Conservation (phyloP, 2,797 vertebrate species). For the Hippoglossus hippoglossus region DNA sequence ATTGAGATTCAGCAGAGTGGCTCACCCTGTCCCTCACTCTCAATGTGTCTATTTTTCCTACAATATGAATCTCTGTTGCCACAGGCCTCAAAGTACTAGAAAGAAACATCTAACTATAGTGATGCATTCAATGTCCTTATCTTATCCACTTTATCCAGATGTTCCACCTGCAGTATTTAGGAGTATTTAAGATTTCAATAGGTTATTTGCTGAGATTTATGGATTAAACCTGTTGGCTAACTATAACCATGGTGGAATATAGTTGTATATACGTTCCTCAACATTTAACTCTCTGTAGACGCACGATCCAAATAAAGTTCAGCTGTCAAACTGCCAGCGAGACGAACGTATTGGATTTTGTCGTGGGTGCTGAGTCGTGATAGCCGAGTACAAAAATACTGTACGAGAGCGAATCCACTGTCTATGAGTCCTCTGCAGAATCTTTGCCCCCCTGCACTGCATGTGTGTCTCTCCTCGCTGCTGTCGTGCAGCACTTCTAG, state of each 20-base stretch:
- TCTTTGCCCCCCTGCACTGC: slow-evolving; percentile 13
- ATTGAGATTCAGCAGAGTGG: neutral
- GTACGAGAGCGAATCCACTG: slow-evolving; percentile 36
- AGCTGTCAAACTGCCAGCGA: slow-evolving; percentile 23
- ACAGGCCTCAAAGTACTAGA: too few species aligned
- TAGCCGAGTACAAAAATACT: slow-evolving; percentile 60
- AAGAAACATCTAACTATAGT: too few species aligned
- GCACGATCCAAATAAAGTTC: neutral
- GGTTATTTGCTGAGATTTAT: too few species aligned
- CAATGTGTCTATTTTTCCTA: too few species aligned
- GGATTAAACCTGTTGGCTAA: neutral
- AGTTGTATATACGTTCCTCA: neutral
- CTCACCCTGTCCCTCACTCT: neutral
- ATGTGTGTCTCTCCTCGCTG: slow-evolving; percentile 41
- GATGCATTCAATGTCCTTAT: too few species aligned
- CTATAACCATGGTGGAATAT: neutral
- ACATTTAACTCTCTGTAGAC: neutral
- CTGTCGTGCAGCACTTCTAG: slow-evolving; percentile 35
- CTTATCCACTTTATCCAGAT: too few species aligned
- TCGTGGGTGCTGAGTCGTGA: slow-evolving; percentile 63
- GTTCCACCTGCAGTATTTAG: too few species aligned
- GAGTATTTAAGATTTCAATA: too few species aligned
- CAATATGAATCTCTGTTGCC: too few species aligned
- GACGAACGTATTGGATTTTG: slow-evolving; percentile 22
- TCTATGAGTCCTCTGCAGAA: slow-evolving; percentile 50